Conservation (phyloP, 2,888 invertebrate species). For the Schrankia costaestrigalis region DNA sequence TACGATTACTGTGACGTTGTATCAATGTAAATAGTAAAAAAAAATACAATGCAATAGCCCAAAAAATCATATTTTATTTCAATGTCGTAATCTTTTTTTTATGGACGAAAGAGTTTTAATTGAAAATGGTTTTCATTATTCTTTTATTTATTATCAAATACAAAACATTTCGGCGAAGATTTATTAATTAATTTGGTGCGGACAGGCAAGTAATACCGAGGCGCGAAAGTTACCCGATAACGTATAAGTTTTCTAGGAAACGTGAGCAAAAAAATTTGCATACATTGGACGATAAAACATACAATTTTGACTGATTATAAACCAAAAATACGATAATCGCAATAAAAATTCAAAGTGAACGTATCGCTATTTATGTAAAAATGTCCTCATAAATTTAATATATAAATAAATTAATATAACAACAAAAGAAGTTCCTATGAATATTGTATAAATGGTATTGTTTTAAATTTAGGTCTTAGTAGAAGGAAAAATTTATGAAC, state of each 20-base stretch:
- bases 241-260: conserved; percentile 73
- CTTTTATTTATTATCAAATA: conserved; percentile 58
- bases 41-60: conserved; percentile 79
- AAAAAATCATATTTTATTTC: conserved; percentile 65
- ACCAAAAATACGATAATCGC: conserved; percentile 42
- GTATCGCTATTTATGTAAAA: conserved; percentile 80
- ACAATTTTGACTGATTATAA: conserved; percentile 50
- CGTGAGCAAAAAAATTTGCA: conserved; percentile 50
- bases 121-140: conserved; percentile 37
- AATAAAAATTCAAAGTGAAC: conserved; percentile 66
- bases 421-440: conserved; percentile 81
- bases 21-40: conserved; percentile 64
- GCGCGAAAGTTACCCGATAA: conserved; percentile 64
- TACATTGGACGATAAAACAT: conserved; percentile 51
- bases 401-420: conserved; percentile 79
- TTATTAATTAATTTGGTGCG: conserved; percentile 55
- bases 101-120: conserved; percentile 41
- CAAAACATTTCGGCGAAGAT: conserved; percentile 71
- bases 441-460: conserved; percentile 80
- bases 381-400: conserved; percentile 77
- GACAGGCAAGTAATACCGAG: conserved; percentile 57
- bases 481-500: conserved; percentile 78
- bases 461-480: conserved; percentile 80
- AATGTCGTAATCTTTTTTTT: conserved; percentile 57
- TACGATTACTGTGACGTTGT: conserved; percentile 32